These are phyloP conservation scores for Eupeodes luniger DNA, from an alignment of 2,888 invertebrate species.

Conservation along the genomic window DNA sequence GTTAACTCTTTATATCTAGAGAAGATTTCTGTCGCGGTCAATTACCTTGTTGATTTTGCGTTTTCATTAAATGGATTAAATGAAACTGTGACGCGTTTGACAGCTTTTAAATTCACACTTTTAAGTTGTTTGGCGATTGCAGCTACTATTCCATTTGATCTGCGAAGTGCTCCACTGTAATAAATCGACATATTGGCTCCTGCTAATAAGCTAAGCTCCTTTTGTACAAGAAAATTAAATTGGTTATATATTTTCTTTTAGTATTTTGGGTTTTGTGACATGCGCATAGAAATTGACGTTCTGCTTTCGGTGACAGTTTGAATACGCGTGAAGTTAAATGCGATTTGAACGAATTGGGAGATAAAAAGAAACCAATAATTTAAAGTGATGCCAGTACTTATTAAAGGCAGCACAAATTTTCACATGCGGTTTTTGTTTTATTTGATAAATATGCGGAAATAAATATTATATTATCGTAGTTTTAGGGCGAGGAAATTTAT, in stretches of 20 bases:
- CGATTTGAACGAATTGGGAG: neutral
- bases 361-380: neutral
- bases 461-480: too few species aligned
- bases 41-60: constrained; percentile 86
- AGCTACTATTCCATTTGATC: constrained; percentile 89
- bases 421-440: too few species aligned
- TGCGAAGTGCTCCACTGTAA: constrained; percentile 88
- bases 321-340: constrained; percentile 21
- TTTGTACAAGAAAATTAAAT: constrained; percentile 9
- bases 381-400: constrained; percentile 46
- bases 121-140: constrained; percentile 90
- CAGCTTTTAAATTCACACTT: constrained; percentile 90
- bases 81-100: constrained; percentile 90
- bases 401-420: too few species aligned
- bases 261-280: constrained; percentile 36
- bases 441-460: too few species aligned
- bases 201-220: neutral
- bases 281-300: constrained; percentile 35
- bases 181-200: constrained; percentile 89
- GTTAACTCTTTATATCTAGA: neutral
- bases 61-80: constrained; percentile 94
- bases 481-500: too few species aligned
- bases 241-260: constrained; percentile 19
- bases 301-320: neutral
- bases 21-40: neutral